Percentiles rank a stretch among this genome's conserved stretches.
phyloP scores from a whole-genome alignment of 2,113 vertebrate genomes.

The Tachuris rubrigastra region DNA sequence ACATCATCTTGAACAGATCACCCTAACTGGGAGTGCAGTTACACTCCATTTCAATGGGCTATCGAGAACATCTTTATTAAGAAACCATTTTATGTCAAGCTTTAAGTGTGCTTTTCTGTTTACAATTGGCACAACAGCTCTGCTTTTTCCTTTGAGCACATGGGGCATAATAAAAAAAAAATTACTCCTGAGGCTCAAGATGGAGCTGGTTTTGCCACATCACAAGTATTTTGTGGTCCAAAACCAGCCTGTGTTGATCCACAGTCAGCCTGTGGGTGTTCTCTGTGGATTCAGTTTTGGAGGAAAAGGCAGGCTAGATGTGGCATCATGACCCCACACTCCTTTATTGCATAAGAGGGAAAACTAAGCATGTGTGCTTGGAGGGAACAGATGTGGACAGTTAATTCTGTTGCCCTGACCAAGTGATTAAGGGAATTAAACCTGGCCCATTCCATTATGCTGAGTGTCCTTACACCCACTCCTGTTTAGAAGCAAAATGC shows the following conservation, averaged over 20 bases:
- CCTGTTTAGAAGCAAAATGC: constrained; percentile 53
- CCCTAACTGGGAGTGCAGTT: not conserved
- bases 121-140: not conserved
- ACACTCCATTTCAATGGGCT: not conserved
- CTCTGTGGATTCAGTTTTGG: not conserved
- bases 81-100: not conserved
- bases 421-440: constrained; percentile 81
- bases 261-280: not conserved
- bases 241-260: not conserved
- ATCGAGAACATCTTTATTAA: not conserved
- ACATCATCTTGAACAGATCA: not conserved
- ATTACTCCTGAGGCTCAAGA: not conserved
- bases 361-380: constrained; percentile 34
- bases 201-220: not conserved
- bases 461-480: constrained; percentile 72
- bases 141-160: not conserved
- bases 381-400: constrained; percentile 75
- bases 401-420: constrained; percentile 80
- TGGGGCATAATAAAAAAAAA: not conserved
- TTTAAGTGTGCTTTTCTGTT: not conserved
- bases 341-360: constrained; percentile 56
- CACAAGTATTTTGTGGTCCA: not conserved
- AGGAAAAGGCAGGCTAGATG: not conserved
- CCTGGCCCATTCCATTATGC: constrained; percentile 74
- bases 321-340: constrained; percentile 16